phyloP scores from a whole-genome alignment of 2,888 invertebrate genomes.

The Anthrax anthrax region DNA sequence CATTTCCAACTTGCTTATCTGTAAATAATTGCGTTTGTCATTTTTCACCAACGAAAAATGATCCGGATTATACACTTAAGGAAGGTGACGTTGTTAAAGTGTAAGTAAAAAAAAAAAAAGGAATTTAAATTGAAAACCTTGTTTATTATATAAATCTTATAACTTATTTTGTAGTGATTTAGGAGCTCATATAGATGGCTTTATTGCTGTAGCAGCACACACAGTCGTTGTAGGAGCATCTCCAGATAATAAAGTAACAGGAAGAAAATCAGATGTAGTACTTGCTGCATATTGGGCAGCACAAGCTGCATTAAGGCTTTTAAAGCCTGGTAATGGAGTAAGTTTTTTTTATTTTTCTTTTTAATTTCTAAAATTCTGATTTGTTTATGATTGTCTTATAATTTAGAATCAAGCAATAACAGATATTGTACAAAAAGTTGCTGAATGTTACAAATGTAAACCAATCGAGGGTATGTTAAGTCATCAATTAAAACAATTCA shows the following conservation, averaged over 20 bases:
- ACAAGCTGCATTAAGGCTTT: constrained; percentile 84
- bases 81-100: constrained; percentile 94
- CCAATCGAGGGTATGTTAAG: constrained; percentile 94
- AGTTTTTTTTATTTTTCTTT: constrained; percentile 13
- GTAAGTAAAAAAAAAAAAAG: constrained; percentile 43
- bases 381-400: not conserved
- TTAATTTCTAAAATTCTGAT: not conserved
- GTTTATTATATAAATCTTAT: not conserved
- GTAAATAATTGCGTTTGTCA: constrained; percentile 99
- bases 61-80: constrained; percentile 72
- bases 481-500: constrained; percentile 90
- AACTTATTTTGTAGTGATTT: constrained; percentile 53
- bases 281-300: constrained; percentile 91
- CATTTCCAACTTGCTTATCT: constrained; percentile 97
- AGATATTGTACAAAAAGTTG: constrained; percentile 82
- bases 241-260: constrained; percentile 59
- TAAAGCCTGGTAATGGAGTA: constrained; percentile 84
- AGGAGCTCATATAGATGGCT: constrained; percentile 97
- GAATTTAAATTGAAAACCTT: too few species aligned
- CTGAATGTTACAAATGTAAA: constrained; percentile 88
- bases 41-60: constrained; percentile 90
- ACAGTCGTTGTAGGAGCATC: constrained; percentile 78
- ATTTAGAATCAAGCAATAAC: constrained; percentile 76
- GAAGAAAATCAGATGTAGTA: constrained; percentile 86
- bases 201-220: constrained; percentile 95